Percentiles rank a stretch among this genome's conserved stretches.
Conservation (phyloP, 2,113 vertebrate species). For the Daphoenositta chrysoptera region DNA sequence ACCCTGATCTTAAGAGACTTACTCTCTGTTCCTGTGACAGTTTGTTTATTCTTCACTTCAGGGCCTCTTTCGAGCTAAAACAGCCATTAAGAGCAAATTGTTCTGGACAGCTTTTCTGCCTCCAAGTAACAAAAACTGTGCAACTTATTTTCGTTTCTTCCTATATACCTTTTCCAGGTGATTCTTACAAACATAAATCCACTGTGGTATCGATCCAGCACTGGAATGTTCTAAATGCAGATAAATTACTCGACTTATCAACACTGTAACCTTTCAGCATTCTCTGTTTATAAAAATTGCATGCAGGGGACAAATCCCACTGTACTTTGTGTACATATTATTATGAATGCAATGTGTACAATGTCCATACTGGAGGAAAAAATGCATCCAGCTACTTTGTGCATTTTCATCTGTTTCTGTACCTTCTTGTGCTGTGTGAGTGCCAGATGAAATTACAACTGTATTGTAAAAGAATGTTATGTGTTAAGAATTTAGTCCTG, state of each 20-base stretch:
- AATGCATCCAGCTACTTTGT: neutral
- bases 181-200: conserved; percentile 10
- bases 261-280: neutral
- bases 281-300: neutral
- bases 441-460: neutral
- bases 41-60: conserved; percentile 67
- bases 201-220: neutral
- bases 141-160: neutral
- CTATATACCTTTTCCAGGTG: conserved; percentile 38
- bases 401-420: neutral
- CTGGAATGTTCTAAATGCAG: neutral
- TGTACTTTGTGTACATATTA: neutral
- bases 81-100: conserved; percentile 56
- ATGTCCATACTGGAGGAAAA: neutral
- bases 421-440: neutral
- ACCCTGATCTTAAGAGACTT: conserved; percentile 63
- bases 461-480: neutral
- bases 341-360: neutral
- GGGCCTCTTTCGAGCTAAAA: conserved; percentile 60
- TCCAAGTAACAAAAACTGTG: conserved; percentile 29
- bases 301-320: neutral
- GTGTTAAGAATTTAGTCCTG: neutral
- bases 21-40: conserved; percentile 55
- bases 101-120: conserved; percentile 57
- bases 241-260: neutral